Percentiles rank a stretch among this genome's conserved stretches.
Evolutionary conservation across 2,888 invertebrate species (phyloP).

Genomic region (Drosophila rellima): DNA sequence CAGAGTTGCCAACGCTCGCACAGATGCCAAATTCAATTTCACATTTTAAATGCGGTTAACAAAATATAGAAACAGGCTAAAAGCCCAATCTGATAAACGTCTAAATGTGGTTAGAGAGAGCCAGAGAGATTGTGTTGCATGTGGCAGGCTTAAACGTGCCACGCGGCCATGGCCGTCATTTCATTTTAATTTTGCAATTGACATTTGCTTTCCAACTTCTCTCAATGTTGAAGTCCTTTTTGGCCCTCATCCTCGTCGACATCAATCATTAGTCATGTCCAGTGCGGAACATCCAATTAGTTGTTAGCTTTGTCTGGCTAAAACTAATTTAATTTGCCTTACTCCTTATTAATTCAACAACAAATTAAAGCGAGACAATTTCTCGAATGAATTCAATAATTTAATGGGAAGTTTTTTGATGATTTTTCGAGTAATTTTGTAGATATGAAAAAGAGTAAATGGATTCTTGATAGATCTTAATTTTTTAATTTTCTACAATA

Average conservation of each 20-base stretch:
- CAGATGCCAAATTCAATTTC: constrained; percentile 50
- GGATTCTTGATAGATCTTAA: not conserved
- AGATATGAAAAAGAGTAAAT: not conserved
- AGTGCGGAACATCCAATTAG: constrained; percentile 15
- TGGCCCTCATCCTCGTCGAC: not conserved
- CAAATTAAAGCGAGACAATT: not conserved
- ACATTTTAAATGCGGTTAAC: constrained; percentile 43
- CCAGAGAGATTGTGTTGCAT: not conserved
- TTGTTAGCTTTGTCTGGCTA: not conserved
- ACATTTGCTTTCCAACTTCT: constrained; percentile 33
- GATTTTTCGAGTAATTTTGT: not conserved
- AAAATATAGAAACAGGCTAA: constrained; percentile 21
- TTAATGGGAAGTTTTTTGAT: not conserved
- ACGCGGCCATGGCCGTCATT: constrained; percentile 41
- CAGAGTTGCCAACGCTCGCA: constrained; percentile 33
- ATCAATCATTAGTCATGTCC: not conserved
- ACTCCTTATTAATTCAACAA: constrained; percentile 12
- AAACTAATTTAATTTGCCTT: constrained; percentile 28
- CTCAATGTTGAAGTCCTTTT: constrained; percentile 16
- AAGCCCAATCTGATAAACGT: constrained; percentile 8
- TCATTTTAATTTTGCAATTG: constrained; percentile 12
- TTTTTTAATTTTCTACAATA: not conserved
- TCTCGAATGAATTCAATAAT: not conserved
- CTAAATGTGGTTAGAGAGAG: constrained; percentile 1
- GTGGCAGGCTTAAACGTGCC: constrained; percentile 42